These are phyloP conservation scores for Numenius phaeopus DNA, from an alignment of 2,797 vertebrate genomes.

Conservation along the genomic window DNA sequence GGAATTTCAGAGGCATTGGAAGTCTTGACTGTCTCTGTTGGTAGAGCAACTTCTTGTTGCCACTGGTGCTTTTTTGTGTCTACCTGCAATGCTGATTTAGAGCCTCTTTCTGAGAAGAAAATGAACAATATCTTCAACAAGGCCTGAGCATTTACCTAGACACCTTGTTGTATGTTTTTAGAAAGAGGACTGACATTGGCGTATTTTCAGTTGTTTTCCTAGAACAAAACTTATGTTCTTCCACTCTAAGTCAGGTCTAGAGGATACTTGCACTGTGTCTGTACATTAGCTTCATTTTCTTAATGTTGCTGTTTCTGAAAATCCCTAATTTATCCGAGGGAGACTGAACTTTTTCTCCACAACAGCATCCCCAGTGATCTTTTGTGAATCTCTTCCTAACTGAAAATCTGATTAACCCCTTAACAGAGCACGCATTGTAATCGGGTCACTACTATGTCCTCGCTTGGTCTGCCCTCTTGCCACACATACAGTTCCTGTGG, in stretches of 20 bases:
- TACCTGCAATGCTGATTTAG: not conserved
- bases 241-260: not conserved
- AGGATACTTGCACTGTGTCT: not conserved
- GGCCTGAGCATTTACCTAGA: not conserved
- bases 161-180: not conserved
- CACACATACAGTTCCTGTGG: accelerated
- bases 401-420: not conserved
- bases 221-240: not conserved
- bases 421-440: accelerated
- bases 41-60: not conserved
- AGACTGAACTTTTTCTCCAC: not conserved
- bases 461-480: not conserved
- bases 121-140: not conserved
- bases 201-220: not conserved
- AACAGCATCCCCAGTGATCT: not conserved
- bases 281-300: not conserved
- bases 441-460: not conserved
- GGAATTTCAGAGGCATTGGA: not conserved
- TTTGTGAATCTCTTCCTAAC: not conserved
- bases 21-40: not conserved
- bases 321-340: not conserved
- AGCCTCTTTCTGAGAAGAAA: not conserved
- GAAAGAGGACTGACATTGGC: not conserved
- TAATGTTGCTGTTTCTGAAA: not conserved
- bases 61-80: not conserved